Evolutionary conservation across 1,140 invertebrate genomes (phyloP).

Genomic region (Pseudomyrmex gracilis): DNA sequence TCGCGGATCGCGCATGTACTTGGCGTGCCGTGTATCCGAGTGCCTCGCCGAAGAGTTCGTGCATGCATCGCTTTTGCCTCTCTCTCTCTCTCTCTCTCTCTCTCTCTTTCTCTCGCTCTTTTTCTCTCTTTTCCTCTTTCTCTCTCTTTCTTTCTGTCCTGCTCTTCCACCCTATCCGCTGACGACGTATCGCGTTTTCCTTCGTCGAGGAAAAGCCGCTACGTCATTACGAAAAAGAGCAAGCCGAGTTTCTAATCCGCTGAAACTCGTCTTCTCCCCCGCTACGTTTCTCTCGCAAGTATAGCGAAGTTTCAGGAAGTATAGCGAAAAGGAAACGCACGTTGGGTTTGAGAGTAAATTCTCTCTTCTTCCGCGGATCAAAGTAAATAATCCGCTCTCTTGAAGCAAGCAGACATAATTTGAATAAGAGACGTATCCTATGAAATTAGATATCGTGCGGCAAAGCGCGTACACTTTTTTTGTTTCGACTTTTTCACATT

Average conservation of each 20-base stretch:
- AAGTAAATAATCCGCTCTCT: conserved; percentile 26
- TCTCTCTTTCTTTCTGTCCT: background rate
- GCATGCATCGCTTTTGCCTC: conserved; percentile 9
- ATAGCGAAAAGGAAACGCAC: background rate
- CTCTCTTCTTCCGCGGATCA: conserved; percentile 10
- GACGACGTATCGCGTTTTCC: conserved; percentile 37
- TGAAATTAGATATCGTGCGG: background rate
- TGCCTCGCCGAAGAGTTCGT: conserved; percentile 33
- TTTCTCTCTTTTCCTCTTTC: background rate
- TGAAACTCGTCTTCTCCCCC: conserved; percentile 46
- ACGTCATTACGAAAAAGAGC: conserved; percentile 65
- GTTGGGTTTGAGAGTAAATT: background rate
- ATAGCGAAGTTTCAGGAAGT: too few species aligned
- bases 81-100: background rate
- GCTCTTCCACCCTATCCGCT: conserved; percentile 22
- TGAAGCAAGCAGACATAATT: conserved; percentile 31
- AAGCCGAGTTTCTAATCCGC: conserved; percentile 59
- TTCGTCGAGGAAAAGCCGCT: conserved; percentile 19
- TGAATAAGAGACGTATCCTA: conserved; percentile 7
- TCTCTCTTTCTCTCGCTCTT: too few species aligned
- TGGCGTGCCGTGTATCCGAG: conserved; percentile 24
- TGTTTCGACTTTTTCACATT: background rate
- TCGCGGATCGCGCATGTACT: conserved; percentile 55
- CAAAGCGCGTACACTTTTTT: background rate
- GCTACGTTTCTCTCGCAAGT: background rate